phyloP scores from a whole-genome alignment of 2,797 vertebrate genomes.

The Argentina silus region DNA sequence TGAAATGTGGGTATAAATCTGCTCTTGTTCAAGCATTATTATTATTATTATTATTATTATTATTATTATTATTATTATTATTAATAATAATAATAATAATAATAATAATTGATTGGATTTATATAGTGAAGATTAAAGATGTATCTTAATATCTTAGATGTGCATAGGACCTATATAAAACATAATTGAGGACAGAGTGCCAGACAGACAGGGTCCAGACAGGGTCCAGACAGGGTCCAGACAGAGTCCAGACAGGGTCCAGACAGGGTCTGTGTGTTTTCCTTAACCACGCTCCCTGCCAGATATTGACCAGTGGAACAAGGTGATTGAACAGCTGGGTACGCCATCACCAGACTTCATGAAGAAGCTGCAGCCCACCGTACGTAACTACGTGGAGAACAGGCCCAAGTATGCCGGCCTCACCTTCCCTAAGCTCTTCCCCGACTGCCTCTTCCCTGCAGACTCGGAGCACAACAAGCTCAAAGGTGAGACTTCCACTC shows the following conservation, averaged over 20 bases:
- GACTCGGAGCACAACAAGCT: conserved; percentile 99
- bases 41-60: too few relatives aligned
- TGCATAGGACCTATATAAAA: too few relatives aligned
- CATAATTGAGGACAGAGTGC: not conserved
- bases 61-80: too few relatives aligned
- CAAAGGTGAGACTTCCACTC: conserved; percentile 84
- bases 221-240: too few relatives aligned
- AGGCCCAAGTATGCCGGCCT: conserved; percentile 97
- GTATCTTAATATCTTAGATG: too few relatives aligned
- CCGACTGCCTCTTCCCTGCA: conserved; percentile 97
- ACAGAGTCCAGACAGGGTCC: too few relatives aligned
- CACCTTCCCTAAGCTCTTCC: conserved; percentile 98
- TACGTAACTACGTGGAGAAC: conserved; percentile 98
- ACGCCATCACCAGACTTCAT: conserved; percentile 97
- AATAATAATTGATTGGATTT: too few relatives aligned
- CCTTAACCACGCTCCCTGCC: conserved; percentile 79
- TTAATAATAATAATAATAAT: too few relatives aligned
- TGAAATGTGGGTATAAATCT: too few relatives aligned
- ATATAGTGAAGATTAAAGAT: too few relatives aligned
- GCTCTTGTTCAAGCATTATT: too few relatives aligned
- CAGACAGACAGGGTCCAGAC: too few relatives aligned
- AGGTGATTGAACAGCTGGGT: conserved; percentile 99
- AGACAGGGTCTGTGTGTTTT: conserved; percentile 45
- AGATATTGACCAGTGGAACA: conserved; percentile 99
- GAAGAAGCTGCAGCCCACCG: conserved; percentile 98